Evolutionary conservation across 2,113 vertebrate species (phyloP).

Genomic region (Poeciliopsis occidentalis): DNA sequence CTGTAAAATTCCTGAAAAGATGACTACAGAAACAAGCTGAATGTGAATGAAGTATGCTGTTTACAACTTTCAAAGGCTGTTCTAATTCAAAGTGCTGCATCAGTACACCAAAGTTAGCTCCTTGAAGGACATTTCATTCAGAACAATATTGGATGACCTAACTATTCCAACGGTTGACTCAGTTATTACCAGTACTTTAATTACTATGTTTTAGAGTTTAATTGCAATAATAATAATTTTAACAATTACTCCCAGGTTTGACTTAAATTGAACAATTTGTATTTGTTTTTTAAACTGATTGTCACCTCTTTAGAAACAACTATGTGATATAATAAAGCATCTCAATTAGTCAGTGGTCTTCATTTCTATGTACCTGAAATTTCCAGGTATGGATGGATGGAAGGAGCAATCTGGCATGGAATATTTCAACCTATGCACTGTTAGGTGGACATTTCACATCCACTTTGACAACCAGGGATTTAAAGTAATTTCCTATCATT

Average conservation of each 20-base stretch:
- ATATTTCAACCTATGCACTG: no score
- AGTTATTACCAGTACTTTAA: neutral
- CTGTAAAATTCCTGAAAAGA: no score
- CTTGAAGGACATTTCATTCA: neutral
- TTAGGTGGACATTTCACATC: neutral
- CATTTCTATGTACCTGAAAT: no score
- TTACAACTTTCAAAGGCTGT: neutral
- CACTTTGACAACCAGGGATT: neutral
- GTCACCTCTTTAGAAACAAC: no score
- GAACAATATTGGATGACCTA: conserved; percentile 3
- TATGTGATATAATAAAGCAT: no score
- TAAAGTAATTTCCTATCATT: neutral
- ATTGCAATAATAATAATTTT: neutral
- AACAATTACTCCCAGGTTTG: neutral
- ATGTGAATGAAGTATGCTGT: neutral
- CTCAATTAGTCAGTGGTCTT: no score
- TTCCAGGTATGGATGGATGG: no score
- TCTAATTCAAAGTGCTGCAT: conserved; percentile 12
- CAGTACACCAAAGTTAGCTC: neutral
- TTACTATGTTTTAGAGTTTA: neutral
- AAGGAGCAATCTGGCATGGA: no score
- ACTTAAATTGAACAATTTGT: neutral
- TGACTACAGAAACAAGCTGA: neutral
- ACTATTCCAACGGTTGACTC: neutral
- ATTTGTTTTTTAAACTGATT: no score